Evolutionary conservation across 2,797 vertebrate genomes (phyloP).

Genomic region (Etheostoma nigrum): DNA sequence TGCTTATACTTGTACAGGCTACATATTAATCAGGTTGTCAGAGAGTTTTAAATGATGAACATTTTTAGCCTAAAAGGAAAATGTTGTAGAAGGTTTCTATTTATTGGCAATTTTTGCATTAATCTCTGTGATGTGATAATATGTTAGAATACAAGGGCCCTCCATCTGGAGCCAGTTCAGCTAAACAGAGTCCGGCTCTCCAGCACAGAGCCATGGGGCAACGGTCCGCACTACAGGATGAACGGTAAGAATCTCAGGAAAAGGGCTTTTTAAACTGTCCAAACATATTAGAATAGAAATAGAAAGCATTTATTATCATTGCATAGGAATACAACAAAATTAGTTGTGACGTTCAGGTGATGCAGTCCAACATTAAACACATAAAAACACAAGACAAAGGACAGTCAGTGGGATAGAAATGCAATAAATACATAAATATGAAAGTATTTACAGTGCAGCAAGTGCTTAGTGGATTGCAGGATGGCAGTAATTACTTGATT

Average conservation of each 20-base stretch:
- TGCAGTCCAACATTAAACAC: too few species aligned
- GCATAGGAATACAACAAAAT: too few species aligned
- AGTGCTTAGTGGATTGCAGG: too few species aligned
- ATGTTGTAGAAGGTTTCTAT: not conserved
- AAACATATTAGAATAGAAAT: not conserved
- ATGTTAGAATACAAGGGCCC: slow-evolving; percentile 93
- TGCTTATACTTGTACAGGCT: not conserved
- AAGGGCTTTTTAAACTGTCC: not conserved
- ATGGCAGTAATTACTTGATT: too few species aligned
- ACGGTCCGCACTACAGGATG: slow-evolving; percentile 82
- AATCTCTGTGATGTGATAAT: slow-evolving; percentile 7
- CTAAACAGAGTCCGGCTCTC: slow-evolving; percentile 94
- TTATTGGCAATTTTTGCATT: not conserved
- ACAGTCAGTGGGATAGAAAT: too few species aligned
- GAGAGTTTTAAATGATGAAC: not conserved
- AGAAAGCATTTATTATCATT: too few species aligned
- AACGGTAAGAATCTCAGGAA: slow-evolving; percentile 83
- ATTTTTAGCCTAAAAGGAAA: not conserved
- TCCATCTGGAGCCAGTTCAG: slow-evolving; percentile 94
- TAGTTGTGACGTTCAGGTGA: too few species aligned
- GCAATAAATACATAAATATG: too few species aligned
- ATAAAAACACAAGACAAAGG: too few species aligned
- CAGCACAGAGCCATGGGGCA: slow-evolving; percentile 90
- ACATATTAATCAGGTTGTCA: not conserved
- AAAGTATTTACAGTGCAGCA: too few species aligned